phyloP scores from a whole-genome alignment of 2,888 invertebrate genomes.

The Melolontha melolontha region DNA sequence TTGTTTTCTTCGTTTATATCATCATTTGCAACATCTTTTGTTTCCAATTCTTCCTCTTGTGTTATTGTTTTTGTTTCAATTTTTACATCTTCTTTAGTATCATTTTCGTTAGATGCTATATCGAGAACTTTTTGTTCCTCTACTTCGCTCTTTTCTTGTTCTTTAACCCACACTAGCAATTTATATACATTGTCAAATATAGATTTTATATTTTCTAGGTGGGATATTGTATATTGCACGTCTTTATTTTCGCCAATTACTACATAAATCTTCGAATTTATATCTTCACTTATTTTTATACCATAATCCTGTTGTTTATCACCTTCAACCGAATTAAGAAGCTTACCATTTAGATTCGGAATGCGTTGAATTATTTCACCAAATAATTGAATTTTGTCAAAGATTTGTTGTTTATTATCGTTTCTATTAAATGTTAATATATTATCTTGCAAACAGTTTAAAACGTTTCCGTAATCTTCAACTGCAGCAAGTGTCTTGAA shows the following conservation, averaged over 20 bases:
- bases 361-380: conserved; percentile 2
- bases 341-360: neutral
- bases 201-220: conserved; percentile 7
- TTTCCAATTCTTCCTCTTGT: conserved; percentile 42
- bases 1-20: no score
- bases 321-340: conserved; percentile 4
- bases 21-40: conserved; percentile 8
- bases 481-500: conserved; percentile 3
- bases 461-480: conserved; percentile 19
- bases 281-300: neutral
- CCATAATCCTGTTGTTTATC: neutral
- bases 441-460: conserved; percentile 41
- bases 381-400: neutral
- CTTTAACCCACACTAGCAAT: conserved; percentile 24
- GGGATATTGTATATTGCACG: neutral
- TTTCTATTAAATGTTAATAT: conserved; percentile 45
- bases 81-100: conserved; percentile 44
- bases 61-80: conserved; percentile 39
- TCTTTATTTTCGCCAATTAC: neutral
- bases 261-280: conserved; percentile 2
- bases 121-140: conserved; percentile 35
- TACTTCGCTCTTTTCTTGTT: conserved; percentile 10
- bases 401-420: conserved; percentile 38
- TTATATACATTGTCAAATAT: conserved; percentile 32
- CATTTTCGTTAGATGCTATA: conserved; percentile 29